Percentiles rank a stretch among this genome's conserved stretches.
Evolutionary conservation across 1,140 invertebrate genomes (phyloP).

Genomic region (Atta cephalotes): DNA sequence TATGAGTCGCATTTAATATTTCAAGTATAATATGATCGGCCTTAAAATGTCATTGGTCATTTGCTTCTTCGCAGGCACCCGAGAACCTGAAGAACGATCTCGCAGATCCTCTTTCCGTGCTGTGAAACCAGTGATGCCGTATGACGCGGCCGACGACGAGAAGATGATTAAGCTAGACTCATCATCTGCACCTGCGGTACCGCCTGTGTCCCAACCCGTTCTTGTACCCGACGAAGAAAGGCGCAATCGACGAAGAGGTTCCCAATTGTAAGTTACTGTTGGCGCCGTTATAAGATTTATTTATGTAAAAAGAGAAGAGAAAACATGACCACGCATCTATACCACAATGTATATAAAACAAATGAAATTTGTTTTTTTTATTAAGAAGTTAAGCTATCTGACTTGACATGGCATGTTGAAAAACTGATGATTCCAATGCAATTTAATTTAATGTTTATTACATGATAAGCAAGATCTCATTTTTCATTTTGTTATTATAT

Average conservation of each 20-base stretch:
- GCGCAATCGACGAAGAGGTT: conserved; percentile 90
- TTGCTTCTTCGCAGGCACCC: conserved; percentile 72
- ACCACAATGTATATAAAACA: background rate
- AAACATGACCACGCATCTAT: background rate
- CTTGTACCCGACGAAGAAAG: conserved; percentile 90
- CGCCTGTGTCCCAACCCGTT: conserved; percentile 85
- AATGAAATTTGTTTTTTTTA: conserved; percentile 4
- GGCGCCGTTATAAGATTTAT: conserved; percentile 5
- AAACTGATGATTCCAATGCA: background rate
- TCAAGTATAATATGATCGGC: conserved; percentile 26
- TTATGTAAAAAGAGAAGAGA: background rate
- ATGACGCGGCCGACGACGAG: conserved; percentile 85
- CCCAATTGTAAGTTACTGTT: conserved; percentile 90
- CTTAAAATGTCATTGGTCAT: conserved; percentile 42
- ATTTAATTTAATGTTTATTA: background rate
- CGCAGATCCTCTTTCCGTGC: conserved; percentile 90
- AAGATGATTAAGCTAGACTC: conserved; percentile 86
- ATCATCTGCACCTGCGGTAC: conserved; percentile 84
- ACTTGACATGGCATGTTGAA: background rate
- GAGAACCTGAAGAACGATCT: conserved; percentile 81
- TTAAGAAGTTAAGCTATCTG: conserved; percentile 12
- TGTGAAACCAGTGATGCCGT: conserved; percentile 81
- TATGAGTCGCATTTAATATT: conserved; percentile 27
- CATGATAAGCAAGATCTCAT: background rate
- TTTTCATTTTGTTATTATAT: background rate